Evolutionary conservation across 2,113 vertebrate species (phyloP).

Genomic region (Chitala chitala): DNA sequence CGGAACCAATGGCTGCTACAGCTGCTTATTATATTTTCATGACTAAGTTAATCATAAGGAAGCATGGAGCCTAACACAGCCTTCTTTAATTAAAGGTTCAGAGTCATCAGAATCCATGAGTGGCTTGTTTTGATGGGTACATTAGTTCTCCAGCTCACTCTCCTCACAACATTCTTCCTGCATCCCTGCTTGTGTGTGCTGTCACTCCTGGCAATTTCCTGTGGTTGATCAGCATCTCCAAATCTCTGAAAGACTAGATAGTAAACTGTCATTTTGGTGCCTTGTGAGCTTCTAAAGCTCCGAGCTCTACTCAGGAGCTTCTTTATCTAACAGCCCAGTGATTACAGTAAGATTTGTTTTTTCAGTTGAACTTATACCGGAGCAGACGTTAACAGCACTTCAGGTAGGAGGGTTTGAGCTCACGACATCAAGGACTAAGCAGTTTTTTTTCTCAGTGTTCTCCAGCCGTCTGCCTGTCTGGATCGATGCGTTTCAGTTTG

Average conservation of each 20-base stretch:
- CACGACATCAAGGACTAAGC: neutral
- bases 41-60: neutral
- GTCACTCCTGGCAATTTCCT: conserved; percentile 8
- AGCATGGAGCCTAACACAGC: neutral
- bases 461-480: too few relatives aligned
- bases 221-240: neutral
- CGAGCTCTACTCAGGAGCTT: neutral
- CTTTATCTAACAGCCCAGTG: neutral
- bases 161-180: neutral
- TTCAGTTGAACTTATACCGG: neutral
- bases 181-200: neutral
- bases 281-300: neutral
- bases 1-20: neutral
- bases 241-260: too few relatives aligned
- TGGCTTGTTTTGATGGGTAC: neutral
- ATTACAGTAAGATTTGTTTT: neutral
- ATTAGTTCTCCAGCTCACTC: neutral
- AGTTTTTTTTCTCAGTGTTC: neutral
- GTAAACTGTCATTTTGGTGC: neutral
- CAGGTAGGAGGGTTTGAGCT: neutral
- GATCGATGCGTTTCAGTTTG: neutral
- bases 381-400: too few relatives aligned
- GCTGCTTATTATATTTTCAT: neutral
- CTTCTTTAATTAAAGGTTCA: neutral
- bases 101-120: neutral